phyloP scores from a whole-genome alignment of 1,140 invertebrate genomes.

The Aphaenogaster floridana region DNA sequence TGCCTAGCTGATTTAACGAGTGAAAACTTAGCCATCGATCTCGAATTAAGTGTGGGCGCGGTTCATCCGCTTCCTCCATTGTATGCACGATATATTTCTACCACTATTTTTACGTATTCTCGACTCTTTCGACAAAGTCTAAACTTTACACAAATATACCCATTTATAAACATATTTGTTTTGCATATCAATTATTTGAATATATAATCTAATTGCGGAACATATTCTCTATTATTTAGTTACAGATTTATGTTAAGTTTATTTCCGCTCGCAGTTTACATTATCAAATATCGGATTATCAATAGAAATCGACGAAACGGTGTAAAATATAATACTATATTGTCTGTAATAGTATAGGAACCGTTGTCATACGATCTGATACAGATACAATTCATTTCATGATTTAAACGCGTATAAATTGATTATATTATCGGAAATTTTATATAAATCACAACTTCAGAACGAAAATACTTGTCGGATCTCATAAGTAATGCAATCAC shows the following conservation, averaged over 20 bases:
- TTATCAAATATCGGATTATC: conserved; percentile 15
- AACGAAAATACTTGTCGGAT: background rate
- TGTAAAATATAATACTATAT: background rate
- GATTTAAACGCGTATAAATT: background rate
- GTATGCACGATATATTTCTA: conserved; percentile 38
- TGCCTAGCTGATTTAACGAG: conserved; percentile 74
- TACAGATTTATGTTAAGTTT: background rate
- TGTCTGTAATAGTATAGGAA: background rate
- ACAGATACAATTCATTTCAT: background rate
- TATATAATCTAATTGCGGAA: background rate
- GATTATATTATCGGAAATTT: conserved; percentile 3
- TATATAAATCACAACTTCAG: background rate
- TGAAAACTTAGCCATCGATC: conserved; percentile 76
- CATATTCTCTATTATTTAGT: background rate
- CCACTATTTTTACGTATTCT: conserved; percentile 11
- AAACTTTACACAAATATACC: background rate
- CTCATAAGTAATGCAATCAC: background rate
- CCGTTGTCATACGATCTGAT: background rate
- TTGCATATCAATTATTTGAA: background rate
- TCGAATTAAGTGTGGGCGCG: conserved; percentile 78
- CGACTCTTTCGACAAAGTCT: background rate
- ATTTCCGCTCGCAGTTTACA: background rate
- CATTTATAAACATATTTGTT: conserved; percentile 23
- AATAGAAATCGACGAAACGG: background rate
- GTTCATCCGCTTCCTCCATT: conserved; percentile 74